Evolutionary conservation across 64 coral and sea anemone genomes (phyloP).

Genomic region (Montipora sp.): DNA sequence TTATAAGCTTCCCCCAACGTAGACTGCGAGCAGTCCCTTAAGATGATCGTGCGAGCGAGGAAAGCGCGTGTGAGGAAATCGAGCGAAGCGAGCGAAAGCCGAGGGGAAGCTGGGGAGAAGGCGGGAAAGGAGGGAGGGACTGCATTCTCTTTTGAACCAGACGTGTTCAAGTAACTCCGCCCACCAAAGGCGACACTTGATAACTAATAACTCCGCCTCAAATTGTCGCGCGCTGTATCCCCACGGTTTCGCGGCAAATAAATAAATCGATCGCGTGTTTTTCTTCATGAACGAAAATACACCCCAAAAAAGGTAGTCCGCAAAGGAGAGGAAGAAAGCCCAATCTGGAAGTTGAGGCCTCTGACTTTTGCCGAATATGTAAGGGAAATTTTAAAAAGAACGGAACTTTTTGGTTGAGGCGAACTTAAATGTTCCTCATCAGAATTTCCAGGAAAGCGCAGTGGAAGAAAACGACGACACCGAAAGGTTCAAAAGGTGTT

Average conservation of each 20-base stretch:
- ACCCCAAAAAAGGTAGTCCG: conserved; percentile 2
- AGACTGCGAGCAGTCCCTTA: no score
- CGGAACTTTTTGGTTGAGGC: not conserved
- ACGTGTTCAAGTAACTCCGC: conserved; percentile 7
- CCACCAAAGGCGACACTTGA: conserved; percentile 5
- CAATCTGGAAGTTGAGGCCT: no score
- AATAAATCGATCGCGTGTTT: not conserved
- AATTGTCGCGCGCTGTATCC: not conserved
- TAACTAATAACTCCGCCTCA: conserved; percentile 8
- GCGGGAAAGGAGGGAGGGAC: not conserved
- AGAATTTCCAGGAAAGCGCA: no score
- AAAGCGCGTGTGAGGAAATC: no score
- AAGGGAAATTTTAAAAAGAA: conserved; percentile 10
- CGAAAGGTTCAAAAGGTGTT: no score
- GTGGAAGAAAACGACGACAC: no score
- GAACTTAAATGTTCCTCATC: no score
- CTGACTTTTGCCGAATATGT: not conserved
- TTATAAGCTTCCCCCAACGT: no score
- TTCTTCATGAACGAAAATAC: conserved; percentile 8
- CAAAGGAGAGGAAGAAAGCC: not conserved
- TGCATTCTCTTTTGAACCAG: conserved; percentile 7
- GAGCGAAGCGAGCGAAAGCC: no score
- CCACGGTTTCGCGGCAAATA: not conserved
- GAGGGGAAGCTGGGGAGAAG: no score
- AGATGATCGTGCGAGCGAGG: no score